Conservation (phyloP, 2,113 vertebrate genomes). For the Triplophysa rosa region DNA sequence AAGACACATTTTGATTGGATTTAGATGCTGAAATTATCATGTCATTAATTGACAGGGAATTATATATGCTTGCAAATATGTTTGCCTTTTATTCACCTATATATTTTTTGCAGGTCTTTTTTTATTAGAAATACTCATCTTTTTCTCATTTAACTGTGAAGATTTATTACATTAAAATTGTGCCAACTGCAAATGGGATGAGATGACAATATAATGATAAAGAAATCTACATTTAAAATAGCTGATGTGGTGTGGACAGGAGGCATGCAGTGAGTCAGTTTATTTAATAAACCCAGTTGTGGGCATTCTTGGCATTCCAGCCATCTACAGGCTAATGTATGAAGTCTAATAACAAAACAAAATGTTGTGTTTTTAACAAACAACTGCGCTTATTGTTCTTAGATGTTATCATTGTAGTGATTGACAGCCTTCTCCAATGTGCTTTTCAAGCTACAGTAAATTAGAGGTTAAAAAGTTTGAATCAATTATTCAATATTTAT, state of each 20-base stretch:
- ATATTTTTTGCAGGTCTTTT: no score
- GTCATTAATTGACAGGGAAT: no score
- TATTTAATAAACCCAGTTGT: not conserved
- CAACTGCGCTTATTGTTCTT: constrained; percentile 32
- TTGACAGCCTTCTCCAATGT: constrained; percentile 7
- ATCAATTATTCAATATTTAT: not conserved
- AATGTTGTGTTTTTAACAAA: not conserved
- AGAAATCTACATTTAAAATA: not conserved
- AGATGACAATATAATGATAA: not conserved
- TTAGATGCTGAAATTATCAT: no score
- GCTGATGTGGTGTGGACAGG: not conserved
- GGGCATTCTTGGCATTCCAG: constrained; percentile 10
- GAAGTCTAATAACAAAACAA: not conserved
- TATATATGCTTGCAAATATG: no score
- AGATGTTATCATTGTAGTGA: constrained; percentile 32
- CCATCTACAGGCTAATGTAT: not conserved
- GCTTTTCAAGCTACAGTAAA: not conserved
- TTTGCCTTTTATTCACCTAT: no score
- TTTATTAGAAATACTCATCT: no score
- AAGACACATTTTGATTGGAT: no score
- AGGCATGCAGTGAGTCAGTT: not conserved
- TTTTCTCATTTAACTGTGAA: no score
- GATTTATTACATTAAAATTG: no score
- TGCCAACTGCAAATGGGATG: no score
- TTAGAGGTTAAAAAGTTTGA: not conserved